Percentiles rank a stretch among this genome's conserved stretches.
These are phyloP conservation scores for Pteruthius melanotis DNA, from an alignment of 2,113 vertebrate genomes.

Conservation along the genomic window DNA sequence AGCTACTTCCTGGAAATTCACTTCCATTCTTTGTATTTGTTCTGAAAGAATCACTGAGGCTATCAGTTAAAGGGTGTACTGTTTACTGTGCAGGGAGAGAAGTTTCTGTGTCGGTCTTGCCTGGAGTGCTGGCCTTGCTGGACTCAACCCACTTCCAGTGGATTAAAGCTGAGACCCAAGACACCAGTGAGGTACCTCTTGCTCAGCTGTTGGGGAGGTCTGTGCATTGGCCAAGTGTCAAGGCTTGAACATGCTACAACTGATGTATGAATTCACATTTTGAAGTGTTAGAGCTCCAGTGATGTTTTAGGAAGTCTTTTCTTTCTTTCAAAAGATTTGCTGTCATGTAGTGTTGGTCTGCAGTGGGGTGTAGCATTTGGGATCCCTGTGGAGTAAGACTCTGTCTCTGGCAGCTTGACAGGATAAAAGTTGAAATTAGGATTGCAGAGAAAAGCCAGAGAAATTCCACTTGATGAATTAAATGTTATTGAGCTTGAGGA, in stretches of 20 bases:
- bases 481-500: slow-evolving; percentile 46
- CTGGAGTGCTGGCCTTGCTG: not conserved
- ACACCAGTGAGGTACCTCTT: not conserved
- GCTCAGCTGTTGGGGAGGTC: not conserved
- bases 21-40: not conserved
- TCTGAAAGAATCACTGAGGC: not conserved
- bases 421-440: slow-evolving; percentile 41
- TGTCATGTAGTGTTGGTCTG: slow-evolving; percentile 1
- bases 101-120: not conserved
- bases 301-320: slow-evolving; percentile 3
- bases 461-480: slow-evolving; percentile 25
- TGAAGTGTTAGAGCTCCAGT: not conserved
- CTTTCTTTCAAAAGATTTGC: slow-evolving; percentile 19
- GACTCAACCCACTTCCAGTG: not conserved
- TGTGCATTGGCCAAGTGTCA: not conserved
- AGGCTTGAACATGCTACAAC: not conserved
- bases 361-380: not conserved
- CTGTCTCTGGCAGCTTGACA: slow-evolving; percentile 11
- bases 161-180: not conserved
- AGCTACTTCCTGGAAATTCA: not conserved
- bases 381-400: slow-evolving; percentile 17
- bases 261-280: not conserved
- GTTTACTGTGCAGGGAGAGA: not conserved
- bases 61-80: not conserved
- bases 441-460: slow-evolving; percentile 39